Base-by-base conservation (phyloP, 2,113 vertebrate genomes). In the Chascanopsetta lugubris region DNA sequence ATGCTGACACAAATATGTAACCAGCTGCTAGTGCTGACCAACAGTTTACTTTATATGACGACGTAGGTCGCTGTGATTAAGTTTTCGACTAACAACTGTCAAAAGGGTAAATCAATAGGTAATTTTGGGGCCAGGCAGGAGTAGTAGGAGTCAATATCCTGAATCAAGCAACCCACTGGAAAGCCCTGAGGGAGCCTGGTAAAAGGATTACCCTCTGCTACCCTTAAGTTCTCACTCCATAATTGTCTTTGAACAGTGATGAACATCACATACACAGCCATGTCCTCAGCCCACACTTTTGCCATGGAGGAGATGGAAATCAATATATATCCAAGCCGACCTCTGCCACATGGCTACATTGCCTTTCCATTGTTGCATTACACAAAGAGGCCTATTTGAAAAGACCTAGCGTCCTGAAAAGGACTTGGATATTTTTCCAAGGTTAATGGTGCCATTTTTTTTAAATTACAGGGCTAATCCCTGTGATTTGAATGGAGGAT, bases 101-200 rank as follows among this genome's bases (percentile, higher is more conserved):
- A 88, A 91, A 91, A 86, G 87, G 84, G 73, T 80, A 88, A 92
- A 93, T 92, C 89, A 74, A 92, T 92, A 91, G 79, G 87, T 90
- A 90, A 89, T 91, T 90, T 87, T 86, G 74, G 78, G 84, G 82
- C 62, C 79, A 82, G 85, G 80, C 81, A 59, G 79, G 83, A 87
- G 89, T 87, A 77, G 71, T 61, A 70, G 66, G 38, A 85, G 85
- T 90, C 89, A 86, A 90, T 91, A 91, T 83, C 72, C 51, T 77
- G 61, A 81, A 77, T 76, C 80, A 83, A 68, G 79, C 65, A 60
- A 69, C 72, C 68, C 62, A 77, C 48, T 75, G 75, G 65, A 80
- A 79, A 76, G 77, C 72, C 84, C 62, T 20, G 47, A 61, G 81
- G 86, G 78, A 85, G 83, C 61, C 71, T 76, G 80, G 80, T 92